Evolutionary conservation across 2,113 vertebrate species (phyloP).

Genomic region (Crypturellus undulatus): DNA sequence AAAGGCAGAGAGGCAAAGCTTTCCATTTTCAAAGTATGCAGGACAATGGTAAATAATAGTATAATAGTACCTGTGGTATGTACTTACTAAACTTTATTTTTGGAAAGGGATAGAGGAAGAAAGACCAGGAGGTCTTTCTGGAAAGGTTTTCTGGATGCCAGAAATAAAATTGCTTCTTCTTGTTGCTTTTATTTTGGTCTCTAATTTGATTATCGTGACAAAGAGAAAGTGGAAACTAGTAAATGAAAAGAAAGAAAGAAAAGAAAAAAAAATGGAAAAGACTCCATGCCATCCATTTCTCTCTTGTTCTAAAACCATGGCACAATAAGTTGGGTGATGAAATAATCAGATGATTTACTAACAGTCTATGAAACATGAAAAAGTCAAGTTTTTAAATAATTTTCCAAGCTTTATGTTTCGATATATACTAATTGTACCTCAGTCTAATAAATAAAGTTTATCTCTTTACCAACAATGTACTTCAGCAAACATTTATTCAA

Average conservation of each 20-base stretch:
- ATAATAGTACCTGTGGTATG: not conserved
- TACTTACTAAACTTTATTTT: not conserved
- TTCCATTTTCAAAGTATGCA: not conserved
- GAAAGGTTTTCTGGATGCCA: not conserved
- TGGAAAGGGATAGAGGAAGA: not conserved
- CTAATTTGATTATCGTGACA: not conserved
- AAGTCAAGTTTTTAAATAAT: not conserved
- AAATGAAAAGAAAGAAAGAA: not conserved
- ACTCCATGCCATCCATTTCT: not conserved
- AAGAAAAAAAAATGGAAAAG: no score
- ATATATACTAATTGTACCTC: not conserved
- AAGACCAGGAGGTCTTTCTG: not conserved
- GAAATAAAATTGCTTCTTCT: not conserved
- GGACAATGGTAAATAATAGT: not conserved
- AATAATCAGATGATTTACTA: not conserved
- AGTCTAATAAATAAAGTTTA: not conserved
- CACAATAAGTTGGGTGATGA: not conserved
- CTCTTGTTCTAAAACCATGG: not conserved
- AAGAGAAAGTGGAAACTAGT: not conserved
- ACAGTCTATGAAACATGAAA: not conserved
- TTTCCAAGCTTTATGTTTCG: not conserved
- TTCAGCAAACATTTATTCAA: not conserved
- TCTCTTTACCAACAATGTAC: not conserved
- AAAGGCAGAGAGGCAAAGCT: rapidly evolving
- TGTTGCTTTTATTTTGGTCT: not conserved